phyloP scores from a whole-genome alignment of 2,113 vertebrate genomes.

The Ellobius talpinus region DNA sequence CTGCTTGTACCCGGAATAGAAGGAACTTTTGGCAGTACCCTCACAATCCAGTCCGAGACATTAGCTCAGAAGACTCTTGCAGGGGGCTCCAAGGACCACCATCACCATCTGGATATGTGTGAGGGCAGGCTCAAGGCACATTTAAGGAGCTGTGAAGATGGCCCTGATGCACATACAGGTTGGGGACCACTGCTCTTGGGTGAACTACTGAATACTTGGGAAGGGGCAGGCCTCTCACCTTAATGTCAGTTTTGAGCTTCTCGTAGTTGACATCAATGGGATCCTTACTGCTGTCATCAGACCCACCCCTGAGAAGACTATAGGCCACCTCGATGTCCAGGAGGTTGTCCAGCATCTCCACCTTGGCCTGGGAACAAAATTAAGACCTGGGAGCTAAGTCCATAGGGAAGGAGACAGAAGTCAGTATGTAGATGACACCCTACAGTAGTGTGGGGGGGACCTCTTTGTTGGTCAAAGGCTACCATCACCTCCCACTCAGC shows the following conservation, averaged over 20 bases:
- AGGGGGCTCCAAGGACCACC: background rate
- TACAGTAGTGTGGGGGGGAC: background rate
- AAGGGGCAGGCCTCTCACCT: constrained; percentile 86
- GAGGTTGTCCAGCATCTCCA: constrained; percentile 98
- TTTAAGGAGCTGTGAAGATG: background rate
- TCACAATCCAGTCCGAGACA: background rate
- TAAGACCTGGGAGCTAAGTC: background rate
- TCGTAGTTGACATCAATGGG: constrained; percentile 99
- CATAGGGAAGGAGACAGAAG: background rate
- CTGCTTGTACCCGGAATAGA: background rate
- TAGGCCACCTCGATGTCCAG: constrained; percentile 99
- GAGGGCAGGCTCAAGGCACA: background rate
- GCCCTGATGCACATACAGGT: too few relatives aligned
- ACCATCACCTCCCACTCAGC: background rate
- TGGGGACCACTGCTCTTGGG: background rate
- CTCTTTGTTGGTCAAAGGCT: background rate
- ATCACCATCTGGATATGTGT: background rate
- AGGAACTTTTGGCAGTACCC: background rate
- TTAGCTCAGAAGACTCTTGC: background rate
- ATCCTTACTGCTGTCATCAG: constrained; percentile 95
- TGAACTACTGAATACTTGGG: background rate
- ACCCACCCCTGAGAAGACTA: constrained; percentile 95
- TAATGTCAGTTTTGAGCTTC: constrained; percentile 96
- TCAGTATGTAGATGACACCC: rapidly evolving
- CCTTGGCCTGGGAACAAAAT: constrained; percentile 91